phyloP scores from a whole-genome alignment of 1,140 invertebrate species.

The Onthophagus taurus region DNA sequence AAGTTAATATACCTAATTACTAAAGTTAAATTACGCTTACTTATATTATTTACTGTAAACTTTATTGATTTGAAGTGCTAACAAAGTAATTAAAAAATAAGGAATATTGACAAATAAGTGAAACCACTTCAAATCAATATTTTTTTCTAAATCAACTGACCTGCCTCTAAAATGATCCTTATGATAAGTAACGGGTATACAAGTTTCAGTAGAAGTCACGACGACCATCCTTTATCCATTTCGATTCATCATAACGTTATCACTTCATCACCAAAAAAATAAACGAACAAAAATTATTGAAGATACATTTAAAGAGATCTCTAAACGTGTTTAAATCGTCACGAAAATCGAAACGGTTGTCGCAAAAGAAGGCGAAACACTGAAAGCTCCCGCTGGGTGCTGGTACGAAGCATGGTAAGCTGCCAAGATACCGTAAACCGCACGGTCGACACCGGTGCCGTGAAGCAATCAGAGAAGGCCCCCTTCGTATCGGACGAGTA shows the following conservation, averaged over 20 bases:
- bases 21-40: too few species aligned
- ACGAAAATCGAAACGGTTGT: not conserved
- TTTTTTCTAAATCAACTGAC: slow-evolving; percentile 21
- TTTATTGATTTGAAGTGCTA: too few species aligned
- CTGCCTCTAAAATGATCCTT: slow-evolving; percentile 22
- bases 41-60: too few species aligned
- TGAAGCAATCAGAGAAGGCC: too few species aligned
- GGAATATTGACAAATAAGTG: too few species aligned
- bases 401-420: too few species aligned
- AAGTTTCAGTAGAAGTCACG: slow-evolving; percentile 29
- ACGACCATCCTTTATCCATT: slow-evolving; percentile 30
- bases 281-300: slow-evolving; percentile 9
- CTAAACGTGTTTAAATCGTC: not conserved
- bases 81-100: too few species aligned
- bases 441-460: too few species aligned
- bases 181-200: slow-evolving; percentile 29
- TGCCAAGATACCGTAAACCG: too few species aligned
- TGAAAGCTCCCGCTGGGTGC: not conserved
- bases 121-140: too few species aligned
- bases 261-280: slow-evolving; percentile 1
- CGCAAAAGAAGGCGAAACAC: not conserved
- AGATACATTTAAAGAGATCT: not conserved
- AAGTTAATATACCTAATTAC: too few species aligned
- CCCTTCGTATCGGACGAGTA: too few species aligned
- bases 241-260: slow-evolving; percentile 11